These are phyloP conservation scores for Recurvirostra avosetta DNA, from an alignment of 2,113 vertebrate species.

Conservation along the genomic window DNA sequence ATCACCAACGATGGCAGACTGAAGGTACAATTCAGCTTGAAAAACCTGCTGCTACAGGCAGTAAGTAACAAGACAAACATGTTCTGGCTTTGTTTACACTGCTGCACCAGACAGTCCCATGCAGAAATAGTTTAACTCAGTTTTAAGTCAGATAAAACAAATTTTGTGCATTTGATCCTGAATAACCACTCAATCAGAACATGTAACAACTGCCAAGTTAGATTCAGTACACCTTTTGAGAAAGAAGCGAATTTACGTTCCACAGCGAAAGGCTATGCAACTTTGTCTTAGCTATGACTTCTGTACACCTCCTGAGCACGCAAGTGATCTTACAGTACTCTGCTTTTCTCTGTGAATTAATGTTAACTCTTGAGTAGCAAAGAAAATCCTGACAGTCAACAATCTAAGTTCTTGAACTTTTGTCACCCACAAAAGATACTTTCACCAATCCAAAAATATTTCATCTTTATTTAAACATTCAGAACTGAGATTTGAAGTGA, in stretches of 20 bases:
- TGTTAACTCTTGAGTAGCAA: neutral
- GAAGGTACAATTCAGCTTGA: neutral
- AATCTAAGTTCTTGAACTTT: neutral
- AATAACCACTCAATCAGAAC: neutral
- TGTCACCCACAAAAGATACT: neutral
- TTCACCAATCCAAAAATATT: neutral
- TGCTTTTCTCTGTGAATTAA: neutral
- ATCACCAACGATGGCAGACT: neutral
- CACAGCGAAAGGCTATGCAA: neutral
- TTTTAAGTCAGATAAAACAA: neutral
- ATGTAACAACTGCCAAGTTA: neutral
- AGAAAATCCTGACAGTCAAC: neutral
- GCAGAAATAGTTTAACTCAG: neutral
- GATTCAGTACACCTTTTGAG: neutral
- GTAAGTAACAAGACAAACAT: neutral
- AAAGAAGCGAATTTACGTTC: neutral
- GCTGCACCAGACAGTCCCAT: neutral
- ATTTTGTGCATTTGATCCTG: neutral
- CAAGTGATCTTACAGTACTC: no score
- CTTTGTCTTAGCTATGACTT: neutral
- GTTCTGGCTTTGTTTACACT: neutral
- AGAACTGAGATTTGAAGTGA: neutral
- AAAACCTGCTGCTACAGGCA: neutral
- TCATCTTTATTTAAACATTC: constrained; percentile 14
- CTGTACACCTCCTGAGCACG: neutral